phyloP scores from a whole-genome alignment of 2,113 vertebrate genomes.

The Megaleporinus macrocephalus region DNA sequence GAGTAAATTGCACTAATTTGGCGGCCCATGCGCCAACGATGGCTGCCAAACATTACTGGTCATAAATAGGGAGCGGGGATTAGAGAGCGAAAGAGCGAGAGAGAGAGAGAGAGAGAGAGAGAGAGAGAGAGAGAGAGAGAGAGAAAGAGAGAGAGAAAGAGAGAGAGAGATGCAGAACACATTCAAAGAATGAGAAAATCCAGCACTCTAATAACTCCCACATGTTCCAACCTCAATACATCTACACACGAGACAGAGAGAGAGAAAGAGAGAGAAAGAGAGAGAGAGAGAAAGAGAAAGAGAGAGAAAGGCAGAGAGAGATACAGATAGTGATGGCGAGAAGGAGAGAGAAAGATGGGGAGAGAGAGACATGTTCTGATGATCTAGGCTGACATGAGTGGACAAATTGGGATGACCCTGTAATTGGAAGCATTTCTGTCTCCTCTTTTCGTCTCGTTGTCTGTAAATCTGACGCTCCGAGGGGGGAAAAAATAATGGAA shows the following conservation, averaged over 20 bases:
- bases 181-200: conserved; percentile 71
- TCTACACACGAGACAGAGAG: neutral
- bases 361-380: conserved; percentile 53
- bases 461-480: conserved; percentile 18
- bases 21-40: conserved; percentile 61
- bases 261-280: neutral
- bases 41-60: conserved; percentile 68
- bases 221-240: conserved; percentile 64
- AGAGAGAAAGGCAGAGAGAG: conserved; percentile 25
- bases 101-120: neutral
- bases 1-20: conserved; percentile 67
- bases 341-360: conserved; percentile 49
- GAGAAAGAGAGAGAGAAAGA: conserved; percentile 19
- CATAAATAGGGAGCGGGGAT: conserved; percentile 66
- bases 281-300: conserved; percentile 52
- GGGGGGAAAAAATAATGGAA: neutral
- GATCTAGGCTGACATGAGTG: conserved; percentile 58
- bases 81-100: neutral
- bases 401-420: conserved; percentile 76
- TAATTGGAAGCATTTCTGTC: conserved; percentile 69
- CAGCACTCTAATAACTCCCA: conserved; percentile 75
- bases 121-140: conserved; percentile 30
- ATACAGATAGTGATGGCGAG: neutral
- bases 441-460: conserved; percentile 55
- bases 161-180: conserved; percentile 61